Percentiles rank a stretch among this genome's conserved stretches.
These are phyloP conservation scores for Procambarus virginalis DNA, from an alignment of 1,140 invertebrate species.

Conservation along the genomic window DNA sequence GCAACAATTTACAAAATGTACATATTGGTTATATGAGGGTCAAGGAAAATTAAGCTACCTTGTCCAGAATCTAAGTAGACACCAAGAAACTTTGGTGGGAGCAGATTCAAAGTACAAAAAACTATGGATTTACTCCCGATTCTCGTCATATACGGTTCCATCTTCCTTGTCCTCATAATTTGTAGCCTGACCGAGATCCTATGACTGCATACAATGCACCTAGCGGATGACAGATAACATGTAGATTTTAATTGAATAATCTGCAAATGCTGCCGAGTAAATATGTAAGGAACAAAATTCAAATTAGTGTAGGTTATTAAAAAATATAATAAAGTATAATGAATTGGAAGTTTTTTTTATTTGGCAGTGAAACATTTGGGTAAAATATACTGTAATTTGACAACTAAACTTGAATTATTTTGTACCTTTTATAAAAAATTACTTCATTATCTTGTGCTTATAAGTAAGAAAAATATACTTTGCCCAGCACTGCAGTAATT, in stretches of 20 bases:
- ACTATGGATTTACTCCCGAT: slow-evolving; percentile 53
- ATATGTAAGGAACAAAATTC: background rate
- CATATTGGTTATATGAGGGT: slow-evolving; percentile 28
- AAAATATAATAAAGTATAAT: background rate
- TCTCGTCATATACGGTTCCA: slow-evolving; percentile 17
- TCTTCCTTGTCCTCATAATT: slow-evolving; percentile 42
- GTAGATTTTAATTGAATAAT: slow-evolving; percentile 8
- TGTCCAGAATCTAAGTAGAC: slow-evolving; percentile 32
- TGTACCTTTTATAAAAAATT: too few species aligned
- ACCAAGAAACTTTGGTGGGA: slow-evolving; percentile 44
- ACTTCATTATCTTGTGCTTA: too few species aligned
- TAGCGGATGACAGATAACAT: slow-evolving; percentile 32
- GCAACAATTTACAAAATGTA: slow-evolving; percentile 63
- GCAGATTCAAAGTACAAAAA: slow-evolving; percentile 61
- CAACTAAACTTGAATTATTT: too few species aligned
- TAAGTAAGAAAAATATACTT: too few species aligned
- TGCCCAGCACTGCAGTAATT: too few species aligned
- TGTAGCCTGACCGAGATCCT: slow-evolving; percentile 54
- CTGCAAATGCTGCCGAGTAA: slow-evolving; percentile 5
- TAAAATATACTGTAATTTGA: background rate
- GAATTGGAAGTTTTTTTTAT: background rate
- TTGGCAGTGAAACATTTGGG: slow-evolving; percentile 1
- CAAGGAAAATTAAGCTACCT: slow-evolving; percentile 40
- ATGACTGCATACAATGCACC: slow-evolving; percentile 54
- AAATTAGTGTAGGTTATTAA: background rate